These are phyloP conservation scores for Hydractinia symbiolongicarpus DNA, from an alignment of 30 jellyfish, hydroid and myxozoan genomes.

Conservation along the genomic window DNA sequence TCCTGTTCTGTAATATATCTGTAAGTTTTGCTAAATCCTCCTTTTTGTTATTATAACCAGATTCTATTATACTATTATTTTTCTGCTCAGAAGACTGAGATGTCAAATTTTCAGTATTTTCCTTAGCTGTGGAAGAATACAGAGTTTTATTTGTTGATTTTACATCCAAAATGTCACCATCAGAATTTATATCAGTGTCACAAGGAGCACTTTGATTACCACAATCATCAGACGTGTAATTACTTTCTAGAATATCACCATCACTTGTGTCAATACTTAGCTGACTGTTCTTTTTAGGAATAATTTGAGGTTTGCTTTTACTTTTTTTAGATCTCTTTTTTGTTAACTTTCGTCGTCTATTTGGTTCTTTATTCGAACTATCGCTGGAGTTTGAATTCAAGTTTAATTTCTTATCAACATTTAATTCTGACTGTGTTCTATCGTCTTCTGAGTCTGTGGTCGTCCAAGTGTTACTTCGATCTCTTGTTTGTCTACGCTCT, in stretches of 20 bases:
- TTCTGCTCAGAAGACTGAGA: conserved; percentile 23
- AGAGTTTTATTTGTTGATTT: conserved; percentile 2
- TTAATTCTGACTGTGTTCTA: not conserved
- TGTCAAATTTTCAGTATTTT: conserved; percentile 11
- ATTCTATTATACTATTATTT: conserved; percentile 9
- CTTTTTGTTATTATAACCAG: not conserved
- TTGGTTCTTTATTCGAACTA: not conserved
- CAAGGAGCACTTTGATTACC: not conserved
- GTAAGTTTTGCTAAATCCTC: conserved; percentile 16
- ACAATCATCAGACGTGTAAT: conserved; percentile 25
- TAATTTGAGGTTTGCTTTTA: not conserved
- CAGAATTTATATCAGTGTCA: conserved; percentile 5
- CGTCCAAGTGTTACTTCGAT: conserved; percentile 32
- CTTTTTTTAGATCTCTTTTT: conserved; percentile 19
- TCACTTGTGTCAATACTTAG: conserved; percentile 19
- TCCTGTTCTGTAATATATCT: not conserved
- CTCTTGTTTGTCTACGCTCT: conserved; percentile 17
- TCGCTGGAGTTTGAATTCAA: conserved; percentile 13
- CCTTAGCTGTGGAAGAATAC: conserved; percentile 18
- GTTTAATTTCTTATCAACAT: not conserved
- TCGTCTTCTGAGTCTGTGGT: conserved; percentile 25
- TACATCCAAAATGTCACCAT: conserved; percentile 9
- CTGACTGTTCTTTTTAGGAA: conserved; percentile 1
- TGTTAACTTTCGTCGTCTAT: conserved; percentile 7
- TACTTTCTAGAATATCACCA: conserved; percentile 22